Base-by-base conservation (phyloP, 2,888 invertebrate genomes). In the Epinotia ramella region DNA sequence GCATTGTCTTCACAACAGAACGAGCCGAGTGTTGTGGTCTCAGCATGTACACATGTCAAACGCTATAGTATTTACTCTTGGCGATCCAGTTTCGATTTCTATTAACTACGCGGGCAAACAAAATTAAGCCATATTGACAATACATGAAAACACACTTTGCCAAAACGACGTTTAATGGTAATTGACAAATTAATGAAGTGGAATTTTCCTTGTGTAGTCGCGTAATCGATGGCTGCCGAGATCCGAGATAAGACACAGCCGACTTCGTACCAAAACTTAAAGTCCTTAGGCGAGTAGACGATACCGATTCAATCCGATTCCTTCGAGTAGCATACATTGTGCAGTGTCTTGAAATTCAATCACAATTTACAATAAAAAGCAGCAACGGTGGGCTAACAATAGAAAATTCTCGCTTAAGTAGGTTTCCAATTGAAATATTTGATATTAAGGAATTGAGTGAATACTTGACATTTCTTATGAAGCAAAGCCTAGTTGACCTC, bases 381-480 rank as follows among this genome's bases (percentile, higher is more conserved):
- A 5, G 67, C 40, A 67, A 67, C 57, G 40, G 20, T 57, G 13
- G 9, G 6, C 20, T 18, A 57, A 57, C 40, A 28, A 9, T 57
- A 40, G 33, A 1, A 20, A 40, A 13, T n/a, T 33, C 6, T 57
- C 16, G 3, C 20, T 2, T 18, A 20, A 46, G 13, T 46, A 40
- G n/a, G n/a, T 20, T 44, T 44, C 18, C 24, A 46, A 44, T 46
- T 59, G 59, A 24, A 59, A 46, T 69, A 40, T 63, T 65, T 73
- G 62, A 64, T 77, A 49, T 49, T 49, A 49, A 69, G 70, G 73
- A 57, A 79, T 77, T 75, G 69, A 79, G 73, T 69, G 72, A 57
- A 76, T 64, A 70, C 79, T 79, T 78, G 79, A 78, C 76, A 77
- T 80, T 78, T 77, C 56, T 73, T 77, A 77, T 77, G 73, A 72